Evolutionary conservation across 2,888 invertebrate species (phyloP), one percentile per base, ranked within the genome.

Genomic region (Drosophila paucipuncta): DNA sequence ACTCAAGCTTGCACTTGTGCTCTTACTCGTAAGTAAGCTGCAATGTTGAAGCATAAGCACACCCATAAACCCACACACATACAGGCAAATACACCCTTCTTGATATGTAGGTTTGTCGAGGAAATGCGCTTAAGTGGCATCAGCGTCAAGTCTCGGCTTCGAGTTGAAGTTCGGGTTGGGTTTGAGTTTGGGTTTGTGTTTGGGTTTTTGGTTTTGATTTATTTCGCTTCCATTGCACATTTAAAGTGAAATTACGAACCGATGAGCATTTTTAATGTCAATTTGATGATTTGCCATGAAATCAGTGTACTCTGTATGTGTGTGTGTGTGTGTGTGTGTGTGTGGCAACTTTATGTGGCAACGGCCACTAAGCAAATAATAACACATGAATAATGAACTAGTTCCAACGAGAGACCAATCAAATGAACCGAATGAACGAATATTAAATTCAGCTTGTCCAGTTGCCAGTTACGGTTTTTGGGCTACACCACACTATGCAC

Each of bases 381-480:
- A 72, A 68, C 63, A 65, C 67, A 79, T 88, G 72, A 85, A 87
- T 82, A 83, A 82, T 85, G 69, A 67, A 81, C 73, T 57, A 52
- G 64, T 31, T 67, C 68, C 69, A 57, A 69, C 43, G 65, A 60
- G 25, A 52, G 64, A 33, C 73, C 81, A 69, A 81, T 77, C 73
- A 73, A 77, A 58, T 35, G 74, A 52, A 68, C 53, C 55, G 50
- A 72, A 65, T 47, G 47, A 53, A 49, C 58, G 61, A 57, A 52
- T 47, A 52, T 53, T 64, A 59, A 54, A 63, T 66, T 50, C 65
- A 60, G 60, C 63, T 57, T 74, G 74, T 69, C 57, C 63, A 47
- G 59, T 61, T 76, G 73, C 39, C 35, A 58, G 49, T 64, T 66
- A 43, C 71, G 60, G 62, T 47, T 68, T 73, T 77, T 65, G 58